Evolutionary conservation across 2,113 vertebrate species (phyloP), one percentile per base, ranked within the genome.

Genomic region (Zingel zingel): DNA sequence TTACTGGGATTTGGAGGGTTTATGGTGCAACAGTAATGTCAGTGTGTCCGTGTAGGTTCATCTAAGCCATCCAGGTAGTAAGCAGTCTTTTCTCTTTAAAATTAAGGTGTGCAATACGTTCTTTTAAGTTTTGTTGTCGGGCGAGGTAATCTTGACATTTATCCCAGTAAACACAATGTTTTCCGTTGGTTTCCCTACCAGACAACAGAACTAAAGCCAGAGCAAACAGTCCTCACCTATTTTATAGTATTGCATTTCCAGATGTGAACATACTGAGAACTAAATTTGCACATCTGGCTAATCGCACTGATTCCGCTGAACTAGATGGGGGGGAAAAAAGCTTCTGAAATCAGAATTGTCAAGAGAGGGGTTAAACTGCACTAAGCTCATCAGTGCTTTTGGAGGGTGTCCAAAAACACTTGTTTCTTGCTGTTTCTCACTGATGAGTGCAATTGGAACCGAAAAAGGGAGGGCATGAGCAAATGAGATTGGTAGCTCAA

Each of bases 391-490:
- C 36, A 56, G 61, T 3, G 47, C 54, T 58, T 47, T 77, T 53
- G n/a, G 70, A 58, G 33, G 43, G 51, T 6, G 11, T 65, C 15
- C 45, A 67, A 45, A 63, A 64, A 67, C 62, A 68, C 63, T 82
- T 67, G 59, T 47, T 27, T 33, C 12, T 36, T 58, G n/a, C 21
- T 27, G n/a, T 47, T 68, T 56, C 23, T 64, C 58, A 21, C 9
- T 6, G 6, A 48, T 18, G 47, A 30, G 30, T 8, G 51, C 27
- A 68, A 51, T 14, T 33, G n/a, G 77, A 50, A 71, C 36, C 15
- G 2, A 39, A 45, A 74, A 33, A 1, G n/a, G 48, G 6, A 51
- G 12, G 3, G 27, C 19, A 9, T 13, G 12, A 27, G 30, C 12
- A 73, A 61, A 73, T 59, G 2, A 11, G 5, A 30, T 48, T 7